Conservation (phyloP, 2,113 vertebrate species). For the Gymnocephalus cernua region DNA sequence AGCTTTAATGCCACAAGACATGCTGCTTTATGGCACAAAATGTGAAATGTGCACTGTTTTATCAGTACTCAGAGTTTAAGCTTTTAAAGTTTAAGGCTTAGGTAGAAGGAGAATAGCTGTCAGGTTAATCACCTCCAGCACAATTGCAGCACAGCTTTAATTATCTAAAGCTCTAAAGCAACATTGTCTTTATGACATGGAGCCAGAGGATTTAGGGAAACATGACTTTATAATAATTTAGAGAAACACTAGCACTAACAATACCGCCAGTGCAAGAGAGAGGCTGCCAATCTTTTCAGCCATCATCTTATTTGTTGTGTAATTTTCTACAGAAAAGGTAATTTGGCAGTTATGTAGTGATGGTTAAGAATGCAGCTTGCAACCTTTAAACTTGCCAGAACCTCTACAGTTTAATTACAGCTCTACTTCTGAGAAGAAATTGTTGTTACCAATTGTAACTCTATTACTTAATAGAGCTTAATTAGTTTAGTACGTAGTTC, state of each 20-base stretch:
- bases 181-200: constrained; percentile 8
- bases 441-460: neutral
- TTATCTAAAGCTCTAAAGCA: constrained; percentile 7
- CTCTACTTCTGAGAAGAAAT: constrained; percentile 1
- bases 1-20: neutral
- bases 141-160: constrained; percentile 20
- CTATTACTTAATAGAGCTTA: constrained; percentile 14
- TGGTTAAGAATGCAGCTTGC: neutral
- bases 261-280: neutral
- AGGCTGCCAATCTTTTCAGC: neutral
- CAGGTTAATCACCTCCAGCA: constrained; percentile 19
- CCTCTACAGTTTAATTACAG: neutral
- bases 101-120: constrained; percentile 8
- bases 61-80: neutral
- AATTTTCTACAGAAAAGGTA: constrained; percentile 14
- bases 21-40: neutral
- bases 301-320: constrained; percentile 5
- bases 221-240: neutral
- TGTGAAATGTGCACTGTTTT: neutral
- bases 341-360: neutral
- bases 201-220: constrained; percentile 15
- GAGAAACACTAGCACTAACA: neutral
- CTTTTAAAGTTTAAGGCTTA: neutral
- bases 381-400: neutral
- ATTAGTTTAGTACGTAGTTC: constrained; percentile 21